phyloP scores from a whole-genome alignment of 2,797 vertebrate species.

The Meda fulgida region DNA sequence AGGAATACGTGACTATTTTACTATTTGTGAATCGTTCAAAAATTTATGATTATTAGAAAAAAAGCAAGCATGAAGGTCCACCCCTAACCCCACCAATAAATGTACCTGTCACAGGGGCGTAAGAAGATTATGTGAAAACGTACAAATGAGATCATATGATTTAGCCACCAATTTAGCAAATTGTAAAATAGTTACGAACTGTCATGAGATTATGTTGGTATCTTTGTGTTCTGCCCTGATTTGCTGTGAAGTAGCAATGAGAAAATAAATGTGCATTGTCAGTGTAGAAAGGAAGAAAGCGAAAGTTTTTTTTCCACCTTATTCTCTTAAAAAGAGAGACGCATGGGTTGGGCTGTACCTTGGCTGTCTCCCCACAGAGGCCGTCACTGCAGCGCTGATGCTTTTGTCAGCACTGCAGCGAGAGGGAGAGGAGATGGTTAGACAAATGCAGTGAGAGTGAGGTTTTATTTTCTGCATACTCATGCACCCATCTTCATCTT shows the following conservation, averaged over 20 bases:
- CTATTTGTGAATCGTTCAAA: not conserved
- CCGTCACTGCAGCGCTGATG: slow-evolving; percentile 77
- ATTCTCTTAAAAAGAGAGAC: slow-evolving; percentile 56
- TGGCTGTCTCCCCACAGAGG: slow-evolving; percentile 63
- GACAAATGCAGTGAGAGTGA: not conserved
- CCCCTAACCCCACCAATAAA: not conserved
- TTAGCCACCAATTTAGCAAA: not conserved
- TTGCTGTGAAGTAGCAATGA: slow-evolving; percentile 53
- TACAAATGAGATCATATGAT: not conserved
- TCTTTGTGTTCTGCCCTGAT: slow-evolving; percentile 62
- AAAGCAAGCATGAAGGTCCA: not conserved
- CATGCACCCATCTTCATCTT: not conserved
- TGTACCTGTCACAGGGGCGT: not conserved
- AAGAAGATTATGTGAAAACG: not conserved
- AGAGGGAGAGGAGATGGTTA: slow-evolving; percentile 47
- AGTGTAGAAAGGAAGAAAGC: slow-evolving; percentile 41
- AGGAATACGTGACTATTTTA: not conserved
- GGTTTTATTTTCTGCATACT: slow-evolving; percentile 51
- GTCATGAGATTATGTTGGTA: slow-evolving; percentile 13
- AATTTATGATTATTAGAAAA: slow-evolving; percentile 20
- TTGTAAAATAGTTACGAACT: not conserved
- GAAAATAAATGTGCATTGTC: slow-evolving; percentile 36
- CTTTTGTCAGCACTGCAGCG: slow-evolving; percentile 67
- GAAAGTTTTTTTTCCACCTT: slow-evolving; percentile 10
- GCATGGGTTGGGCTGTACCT: slow-evolving; percentile 74